Conservation (phyloP, 2,888 invertebrate genomes). For the Lutraria lutraria region DNA sequence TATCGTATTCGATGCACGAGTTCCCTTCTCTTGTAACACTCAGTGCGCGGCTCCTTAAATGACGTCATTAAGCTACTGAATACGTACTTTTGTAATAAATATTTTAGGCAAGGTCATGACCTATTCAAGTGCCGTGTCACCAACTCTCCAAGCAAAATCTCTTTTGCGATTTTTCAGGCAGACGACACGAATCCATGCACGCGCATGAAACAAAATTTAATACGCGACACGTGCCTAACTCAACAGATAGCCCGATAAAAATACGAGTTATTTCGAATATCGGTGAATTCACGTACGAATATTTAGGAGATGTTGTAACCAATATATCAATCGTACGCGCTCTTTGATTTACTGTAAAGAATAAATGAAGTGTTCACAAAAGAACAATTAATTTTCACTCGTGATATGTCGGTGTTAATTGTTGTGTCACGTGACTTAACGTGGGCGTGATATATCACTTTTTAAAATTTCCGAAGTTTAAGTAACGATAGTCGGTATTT, state of each 20-base stretch:
- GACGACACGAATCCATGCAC: conserved; percentile 34
- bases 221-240: conserved; percentile 33
- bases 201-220: conserved; percentile 38
- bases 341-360: conserved; percentile 16
- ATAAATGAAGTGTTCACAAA: conserved; percentile 21
- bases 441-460: conserved; percentile 4
- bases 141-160: not conserved
- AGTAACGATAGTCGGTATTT: not conserved
- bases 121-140: conserved; percentile 28
- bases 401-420: conserved; percentile 27
- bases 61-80: conserved; percentile 17
- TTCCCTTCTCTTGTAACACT: not conserved
- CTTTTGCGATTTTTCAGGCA: conserved; percentile 26
- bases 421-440: conserved; percentile 19
- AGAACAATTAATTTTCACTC: conserved; percentile 40
- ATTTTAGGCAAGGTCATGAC: conserved; percentile 1
- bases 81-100: not conserved
- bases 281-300: conserved; percentile 24
- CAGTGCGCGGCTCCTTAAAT: not conserved
- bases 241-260: conserved; percentile 40
- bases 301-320: conserved; percentile 22
- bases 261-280: conserved; percentile 24
- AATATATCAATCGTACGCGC: conserved; percentile 36
- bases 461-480: conserved; percentile 7
- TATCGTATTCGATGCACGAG: not conserved